Conservation (phyloP, 2,888 invertebrate species). For the Nysson spinosus region DNA sequence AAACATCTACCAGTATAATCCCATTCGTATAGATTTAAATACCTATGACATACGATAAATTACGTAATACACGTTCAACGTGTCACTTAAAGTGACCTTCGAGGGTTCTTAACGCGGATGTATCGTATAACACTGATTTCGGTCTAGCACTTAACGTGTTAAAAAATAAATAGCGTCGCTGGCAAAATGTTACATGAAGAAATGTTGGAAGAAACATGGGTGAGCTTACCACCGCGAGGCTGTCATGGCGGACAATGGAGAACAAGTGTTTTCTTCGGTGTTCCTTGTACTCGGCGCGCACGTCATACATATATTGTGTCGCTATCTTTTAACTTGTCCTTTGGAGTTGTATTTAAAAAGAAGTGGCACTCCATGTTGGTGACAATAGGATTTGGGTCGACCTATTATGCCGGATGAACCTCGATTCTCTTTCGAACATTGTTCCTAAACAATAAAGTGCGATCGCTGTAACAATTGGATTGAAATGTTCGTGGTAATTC, state of each 20-base stretch:
- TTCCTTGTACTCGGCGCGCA: slow-evolving; percentile 19
- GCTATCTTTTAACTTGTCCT: slow-evolving; percentile 35
- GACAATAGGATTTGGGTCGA: slow-evolving; percentile 43
- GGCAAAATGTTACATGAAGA: slow-evolving; percentile 17
- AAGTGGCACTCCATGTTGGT: slow-evolving; percentile 18
- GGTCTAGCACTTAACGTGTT: too few species aligned
- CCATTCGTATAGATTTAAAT: slow-evolving; percentile 7
- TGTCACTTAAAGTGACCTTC: slow-evolving; percentile 19
- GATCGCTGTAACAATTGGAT: slow-evolving; percentile 8
- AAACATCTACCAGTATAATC: slow-evolving; percentile 10
- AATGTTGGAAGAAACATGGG: slow-evolving; percentile 19
- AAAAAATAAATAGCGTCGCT: too few species aligned
- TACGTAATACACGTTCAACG: neutral
- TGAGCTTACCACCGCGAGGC: slow-evolving; percentile 34
- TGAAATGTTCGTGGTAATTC: neutral
- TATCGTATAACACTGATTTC: too few species aligned
- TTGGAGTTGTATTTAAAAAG: slow-evolving; percentile 6
- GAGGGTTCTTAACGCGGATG: slow-evolving; percentile 1
- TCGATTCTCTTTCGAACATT: slow-evolving; percentile 19
- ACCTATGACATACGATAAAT: slow-evolving; percentile 1
- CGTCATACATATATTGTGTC: slow-evolving; percentile 18
- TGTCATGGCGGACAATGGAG: slow-evolving; percentile 38
- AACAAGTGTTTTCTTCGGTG: slow-evolving; percentile 47
- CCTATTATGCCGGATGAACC: slow-evolving; percentile 7
- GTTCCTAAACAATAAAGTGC: slow-evolving; percentile 11